Evolutionary conservation across 2,797 vertebrate genomes (phyloP).

Genomic region (Enteromius argenteus): DNA sequence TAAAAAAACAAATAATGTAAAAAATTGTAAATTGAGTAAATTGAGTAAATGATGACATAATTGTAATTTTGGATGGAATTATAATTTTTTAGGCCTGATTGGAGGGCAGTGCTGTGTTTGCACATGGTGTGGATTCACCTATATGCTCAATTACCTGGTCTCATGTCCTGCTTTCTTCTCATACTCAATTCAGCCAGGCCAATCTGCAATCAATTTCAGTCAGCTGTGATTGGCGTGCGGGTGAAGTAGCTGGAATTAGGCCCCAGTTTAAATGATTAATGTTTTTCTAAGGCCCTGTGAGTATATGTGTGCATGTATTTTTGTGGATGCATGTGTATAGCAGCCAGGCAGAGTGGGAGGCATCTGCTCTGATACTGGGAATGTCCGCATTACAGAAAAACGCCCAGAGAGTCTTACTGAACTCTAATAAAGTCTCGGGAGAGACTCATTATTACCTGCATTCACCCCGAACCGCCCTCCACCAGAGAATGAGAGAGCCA

Average conservation of each 20-base stretch:
- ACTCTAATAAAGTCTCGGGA: conserved; percentile 49
- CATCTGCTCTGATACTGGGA: conserved; percentile 47
- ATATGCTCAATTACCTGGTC: conserved; percentile 53
- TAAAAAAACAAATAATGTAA: no score
- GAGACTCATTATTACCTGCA: conserved; percentile 50
- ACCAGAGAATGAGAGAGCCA: conserved; percentile 38
- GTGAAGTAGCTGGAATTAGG: conserved; percentile 59
- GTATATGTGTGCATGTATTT: conserved; percentile 48
- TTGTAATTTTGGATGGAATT: not conserved
- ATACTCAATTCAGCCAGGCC: conserved; percentile 30
- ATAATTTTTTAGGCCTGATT: conserved; percentile 32
- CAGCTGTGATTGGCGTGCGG: conserved; percentile 60
- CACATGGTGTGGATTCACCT: conserved; percentile 52
- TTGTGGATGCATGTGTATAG: conserved; percentile 32
- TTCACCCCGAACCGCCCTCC: conserved; percentile 43
- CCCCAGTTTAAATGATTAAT: conserved; percentile 62
- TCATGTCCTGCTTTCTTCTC: conserved; percentile 48
- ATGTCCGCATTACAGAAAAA: conserved; percentile 46
- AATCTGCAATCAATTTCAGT: conserved; percentile 67
- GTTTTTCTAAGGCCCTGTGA: conserved; percentile 53
- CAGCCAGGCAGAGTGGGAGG: conserved; percentile 39
- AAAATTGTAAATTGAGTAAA: no score
- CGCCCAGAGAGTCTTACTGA: conserved; percentile 46
- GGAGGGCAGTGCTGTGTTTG: conserved; percentile 44
- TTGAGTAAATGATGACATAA: no score